Conservation (phyloP, 2,888 invertebrate species). For the Nymphalis c-album region DNA sequence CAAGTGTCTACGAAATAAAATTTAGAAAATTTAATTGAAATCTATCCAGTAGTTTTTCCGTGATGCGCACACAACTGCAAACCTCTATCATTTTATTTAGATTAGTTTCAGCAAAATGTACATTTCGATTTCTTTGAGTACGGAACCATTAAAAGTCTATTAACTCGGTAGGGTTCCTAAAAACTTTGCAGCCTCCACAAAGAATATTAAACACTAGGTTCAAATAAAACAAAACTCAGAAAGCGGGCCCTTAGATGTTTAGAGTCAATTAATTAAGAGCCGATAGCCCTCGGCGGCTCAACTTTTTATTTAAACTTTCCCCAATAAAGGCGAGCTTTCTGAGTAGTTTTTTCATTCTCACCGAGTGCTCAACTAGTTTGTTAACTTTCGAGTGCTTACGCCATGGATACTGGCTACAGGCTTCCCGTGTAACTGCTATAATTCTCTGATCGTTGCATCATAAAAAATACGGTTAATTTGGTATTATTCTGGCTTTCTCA, state of each 20-base stretch:
- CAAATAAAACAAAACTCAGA: neutral
- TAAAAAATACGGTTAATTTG: neutral
- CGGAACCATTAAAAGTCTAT: neutral
- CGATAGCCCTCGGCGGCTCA: constrained; percentile 16
- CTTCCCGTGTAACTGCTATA: neutral
- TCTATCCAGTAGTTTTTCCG: too few relatives aligned
- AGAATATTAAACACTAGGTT: neutral
- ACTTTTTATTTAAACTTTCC: constrained; percentile 35
- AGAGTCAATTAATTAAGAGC: constrained; percentile 28
- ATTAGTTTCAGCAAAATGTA: too few relatives aligned
- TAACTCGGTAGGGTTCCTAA: neutral
- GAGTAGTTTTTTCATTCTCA: constrained; percentile 32
- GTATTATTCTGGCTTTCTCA: too few relatives aligned
- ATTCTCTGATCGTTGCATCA: neutral
- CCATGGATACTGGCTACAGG: constrained; percentile 20
- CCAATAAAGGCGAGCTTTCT: constrained; percentile 37
- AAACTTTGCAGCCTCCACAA: neutral
- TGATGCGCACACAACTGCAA: too few relatives aligned
- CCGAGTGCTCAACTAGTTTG: constrained; percentile 32
- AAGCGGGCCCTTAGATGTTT: constrained; percentile 12
- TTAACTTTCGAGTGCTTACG: constrained; percentile 21
- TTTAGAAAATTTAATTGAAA: too few relatives aligned
- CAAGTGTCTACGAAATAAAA: too few relatives aligned
- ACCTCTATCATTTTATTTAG: too few relatives aligned
- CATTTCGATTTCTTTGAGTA: too few relatives aligned